These are phyloP conservation scores for Atta texana DNA, from an alignment of 1,140 invertebrate species.

Conservation along the genomic window DNA sequence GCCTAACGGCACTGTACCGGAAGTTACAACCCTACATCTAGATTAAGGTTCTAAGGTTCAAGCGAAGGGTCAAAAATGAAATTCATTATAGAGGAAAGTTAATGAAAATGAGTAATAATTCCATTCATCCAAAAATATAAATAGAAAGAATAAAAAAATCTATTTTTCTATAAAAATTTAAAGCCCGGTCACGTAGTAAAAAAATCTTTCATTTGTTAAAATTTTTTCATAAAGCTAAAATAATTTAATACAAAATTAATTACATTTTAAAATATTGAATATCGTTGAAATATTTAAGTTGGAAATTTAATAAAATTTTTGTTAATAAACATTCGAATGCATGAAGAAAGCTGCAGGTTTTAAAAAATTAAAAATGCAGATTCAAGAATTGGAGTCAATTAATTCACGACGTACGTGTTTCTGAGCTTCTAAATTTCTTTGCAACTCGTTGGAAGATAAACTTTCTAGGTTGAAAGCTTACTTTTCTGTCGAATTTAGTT, in stretches of 20 bases:
- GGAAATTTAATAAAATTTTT: slow-evolving; percentile 16
- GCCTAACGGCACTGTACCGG: slow-evolving; percentile 30
- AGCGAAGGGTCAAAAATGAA: slow-evolving; percentile 18
- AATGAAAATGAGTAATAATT: background rate
- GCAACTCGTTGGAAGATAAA: slow-evolving; percentile 47
- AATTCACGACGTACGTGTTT: slow-evolving; percentile 23
- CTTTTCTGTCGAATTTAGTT: slow-evolving; percentile 47
- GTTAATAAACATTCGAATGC: background rate
- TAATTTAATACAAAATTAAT: background rate
- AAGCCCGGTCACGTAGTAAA: background rate
- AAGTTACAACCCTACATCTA: slow-evolving; percentile 16
- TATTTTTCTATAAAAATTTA: background rate
- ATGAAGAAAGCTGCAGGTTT: background rate
- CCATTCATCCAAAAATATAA: background rate
- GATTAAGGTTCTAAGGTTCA: slow-evolving; percentile 41
- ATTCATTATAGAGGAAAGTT: background rate
- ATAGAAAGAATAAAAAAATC: slow-evolving; percentile 8
- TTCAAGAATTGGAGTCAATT: background rate
- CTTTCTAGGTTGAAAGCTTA: slow-evolving; percentile 9
- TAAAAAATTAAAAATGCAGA: background rate
- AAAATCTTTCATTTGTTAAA: background rate
- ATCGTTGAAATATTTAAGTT: slow-evolving; percentile 11
- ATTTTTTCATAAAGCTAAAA: background rate
- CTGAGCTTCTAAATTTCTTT: slow-evolving; percentile 45
- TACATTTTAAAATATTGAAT: background rate